Evolutionary conservation across 2,888 invertebrate species (phyloP), one percentile per base, ranked within the genome.

Genomic region (Hylaea fasciaria): DNA sequence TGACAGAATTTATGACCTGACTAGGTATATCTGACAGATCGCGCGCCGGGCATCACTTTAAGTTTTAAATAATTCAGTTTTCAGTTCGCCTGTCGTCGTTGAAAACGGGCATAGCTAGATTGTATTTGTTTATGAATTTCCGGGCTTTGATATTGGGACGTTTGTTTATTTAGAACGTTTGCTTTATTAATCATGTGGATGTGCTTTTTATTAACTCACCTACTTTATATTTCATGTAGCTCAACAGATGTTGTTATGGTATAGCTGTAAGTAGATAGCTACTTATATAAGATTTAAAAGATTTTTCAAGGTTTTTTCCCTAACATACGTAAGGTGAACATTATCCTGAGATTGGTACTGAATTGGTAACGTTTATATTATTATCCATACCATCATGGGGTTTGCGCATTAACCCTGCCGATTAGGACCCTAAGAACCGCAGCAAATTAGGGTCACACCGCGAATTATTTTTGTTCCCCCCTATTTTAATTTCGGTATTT

Each of bases 41-140:
- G 22, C 17, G 43, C 39, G 11, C 35, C 14, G 8, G 14, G 14
- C 44, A 44, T 28, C 32, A 11, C 49, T 49, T 57, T 51, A 57
- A 57, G 41, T 39, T 32, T 41, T 57, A 22, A 51, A 57, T 51
- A 40, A 57, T 57, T 57, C 57, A 50, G 39, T 40, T 16, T 17
- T 43, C 47, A 56, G 22, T 50, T 50, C 13, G 29, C 2, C 40
- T 28, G 47, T 28, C 22, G 47, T 28, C 22, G 22, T 22, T 22
- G 22, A 13, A 40, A 46, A 40, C 16, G 13, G 35, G 17, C n/a
- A 13, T n/a, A 14, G 13, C 10, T 22, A 22, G 22, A 22, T 22
- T 22, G 22, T 22, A 5, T 22, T 22, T 22, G 22, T 22, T 22
- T 22, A 22, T 22, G 2, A 22, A 22, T 22, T 22, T 22, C 35